Base-by-base conservation (phyloP, 2,888 invertebrate genomes). In the Acleris laterana region DNA sequence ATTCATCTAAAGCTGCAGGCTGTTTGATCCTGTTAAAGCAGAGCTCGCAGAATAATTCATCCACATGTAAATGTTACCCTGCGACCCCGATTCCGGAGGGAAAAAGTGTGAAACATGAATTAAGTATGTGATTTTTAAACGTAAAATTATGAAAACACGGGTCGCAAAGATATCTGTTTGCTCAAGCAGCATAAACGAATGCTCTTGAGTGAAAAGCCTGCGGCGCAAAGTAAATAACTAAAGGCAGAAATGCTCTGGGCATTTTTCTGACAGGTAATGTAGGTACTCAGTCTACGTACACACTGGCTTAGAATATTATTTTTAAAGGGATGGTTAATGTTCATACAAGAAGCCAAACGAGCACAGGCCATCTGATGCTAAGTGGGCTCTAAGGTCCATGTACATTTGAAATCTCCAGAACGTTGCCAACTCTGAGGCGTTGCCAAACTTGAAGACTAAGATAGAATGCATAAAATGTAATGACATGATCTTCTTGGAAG, bases 161-260 rank as follows among this genome's bases (percentile, higher is more conserved):
- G 65, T 51, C 51, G 56, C 61, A 61, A 66, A 56, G 32, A 56
- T 51, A 66, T 57, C 38, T 66, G 55, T 60, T 65, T 61, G 51
- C 50, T 61, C 51, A 61, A 65, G 65, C 44, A 65, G 56, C 65
- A 50, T 61, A 56, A 60, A 55, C 60, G 50, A 65, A 56, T 65
- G 61, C 56, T 65, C 56, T 60, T 56, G 46, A 51, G 56, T 57
- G 46, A 25, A 57, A 46, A 19, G 49, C 49, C 49, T 51, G 56
- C 42, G 55, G 50, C 55, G 64, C 44, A 65, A 65, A 56, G 42
- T 44, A 50, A 44, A 61, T 65, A 48, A 56, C 50, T 48, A 42
- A 53, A 44, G 44, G 20, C 42, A 44, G 55, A 60, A 65, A 65
- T 50, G 60, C 59, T 44, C 20, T 49, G n/a, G 19, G 59, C 48